Evolutionary conservation across 2,113 vertebrate species (phyloP).

Genomic region (Spermophilus dauricus): DNA sequence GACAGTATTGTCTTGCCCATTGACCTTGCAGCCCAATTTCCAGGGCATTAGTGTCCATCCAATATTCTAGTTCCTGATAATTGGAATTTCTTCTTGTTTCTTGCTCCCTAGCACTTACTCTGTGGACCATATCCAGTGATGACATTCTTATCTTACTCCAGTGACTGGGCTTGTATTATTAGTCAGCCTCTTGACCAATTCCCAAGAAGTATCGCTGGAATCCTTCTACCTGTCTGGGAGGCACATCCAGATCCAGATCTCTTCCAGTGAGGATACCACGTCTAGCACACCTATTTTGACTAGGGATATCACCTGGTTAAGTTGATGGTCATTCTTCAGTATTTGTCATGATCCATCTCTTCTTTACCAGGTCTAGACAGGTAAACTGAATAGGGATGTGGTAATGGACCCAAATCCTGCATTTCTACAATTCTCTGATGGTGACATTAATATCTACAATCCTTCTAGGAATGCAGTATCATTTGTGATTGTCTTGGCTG

Average conservation of each 20-base stretch:
- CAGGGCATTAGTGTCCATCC: background rate
- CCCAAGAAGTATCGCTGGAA: background rate
- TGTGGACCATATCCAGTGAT: background rate
- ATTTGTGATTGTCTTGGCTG: background rate
- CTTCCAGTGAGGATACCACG: background rate
- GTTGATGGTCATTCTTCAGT: no score
- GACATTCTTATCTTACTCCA: background rate
- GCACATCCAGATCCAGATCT: background rate
- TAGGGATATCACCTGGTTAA: background rate
- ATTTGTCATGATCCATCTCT: background rate
- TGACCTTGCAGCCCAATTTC: accelerated
- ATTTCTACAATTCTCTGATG: background rate
- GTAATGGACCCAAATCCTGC: background rate
- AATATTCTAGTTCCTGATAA: background rate
- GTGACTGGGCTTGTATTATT: background rate
- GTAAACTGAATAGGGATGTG: background rate
- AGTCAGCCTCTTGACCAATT: background rate
- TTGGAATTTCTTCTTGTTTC: background rate
- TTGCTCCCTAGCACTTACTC: background rate
- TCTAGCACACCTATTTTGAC: background rate
- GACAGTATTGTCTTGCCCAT: background rate
- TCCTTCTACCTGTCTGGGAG: background rate
- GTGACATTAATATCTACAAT: background rate
- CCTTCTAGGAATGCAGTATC: background rate
- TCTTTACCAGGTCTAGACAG: background rate